phyloP scores from a whole-genome alignment of 2,797 vertebrate genomes.

The Semotilus atromaculatus region DNA sequence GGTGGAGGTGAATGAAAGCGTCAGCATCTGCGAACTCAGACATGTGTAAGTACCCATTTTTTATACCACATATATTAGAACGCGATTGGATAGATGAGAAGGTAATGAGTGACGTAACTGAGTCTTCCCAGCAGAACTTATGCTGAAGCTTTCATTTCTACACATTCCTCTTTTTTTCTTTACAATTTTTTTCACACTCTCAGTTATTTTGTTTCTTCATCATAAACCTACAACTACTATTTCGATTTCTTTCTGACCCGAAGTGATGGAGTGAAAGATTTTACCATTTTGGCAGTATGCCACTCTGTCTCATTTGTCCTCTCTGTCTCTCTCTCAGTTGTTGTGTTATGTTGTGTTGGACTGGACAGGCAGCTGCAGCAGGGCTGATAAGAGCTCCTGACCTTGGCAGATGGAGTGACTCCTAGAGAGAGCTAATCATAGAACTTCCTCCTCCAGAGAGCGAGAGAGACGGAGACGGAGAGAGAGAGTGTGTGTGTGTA shows the following conservation, averaged over 20 bases:
- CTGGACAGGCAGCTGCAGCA: conserved; percentile 63
- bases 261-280: conserved; percentile 23
- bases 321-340: conserved; percentile 15
- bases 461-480: conserved; percentile 26
- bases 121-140: too few species aligned
- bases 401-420: conserved; percentile 68
- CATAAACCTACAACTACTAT: background rate
- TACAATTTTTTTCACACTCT: background rate
- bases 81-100: too few species aligned
- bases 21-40: too few species aligned
- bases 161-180: background rate
- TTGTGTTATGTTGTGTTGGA: conserved; percentile 34
- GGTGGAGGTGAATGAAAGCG: too few species aligned
- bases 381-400: conserved; percentile 67
- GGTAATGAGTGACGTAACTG: too few species aligned
- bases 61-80: too few species aligned
- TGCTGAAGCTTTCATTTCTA: too few species aligned
- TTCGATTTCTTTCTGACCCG: conserved; percentile 6
- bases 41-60: too few species aligned
- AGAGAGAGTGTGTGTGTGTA: too few species aligned
- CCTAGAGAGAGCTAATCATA: conserved; percentile 69
- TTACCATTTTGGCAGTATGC: conserved; percentile 15
- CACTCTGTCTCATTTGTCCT: conserved; percentile 29
- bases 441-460: conserved; percentile 61
- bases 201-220: background rate